phyloP scores from a whole-genome alignment of 2,113 vertebrate species.

The Gallinago undulata region DNA sequence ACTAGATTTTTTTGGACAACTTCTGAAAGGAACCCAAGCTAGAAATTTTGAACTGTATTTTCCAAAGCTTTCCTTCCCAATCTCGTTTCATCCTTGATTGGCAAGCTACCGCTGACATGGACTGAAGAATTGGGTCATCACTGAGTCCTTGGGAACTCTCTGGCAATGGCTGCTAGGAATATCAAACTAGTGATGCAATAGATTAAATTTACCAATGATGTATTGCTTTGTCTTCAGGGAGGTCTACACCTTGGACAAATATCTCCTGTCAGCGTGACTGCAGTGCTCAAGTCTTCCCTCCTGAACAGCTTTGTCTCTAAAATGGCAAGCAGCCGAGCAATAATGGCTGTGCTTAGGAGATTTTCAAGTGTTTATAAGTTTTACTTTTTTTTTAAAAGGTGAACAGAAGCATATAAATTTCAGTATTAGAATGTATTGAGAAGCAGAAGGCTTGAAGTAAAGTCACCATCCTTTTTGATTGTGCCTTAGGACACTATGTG shows the following conservation, averaged over 20 bases:
- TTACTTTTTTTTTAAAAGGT: not conserved
- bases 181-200: not conserved
- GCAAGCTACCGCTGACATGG: not conserved
- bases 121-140: fast-evolving
- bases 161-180: not conserved
- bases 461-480: not conserved
- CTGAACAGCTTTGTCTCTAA: not conserved
- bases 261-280: not conserved
- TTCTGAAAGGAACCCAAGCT: not conserved
- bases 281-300: not conserved
- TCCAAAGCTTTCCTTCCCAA: not conserved
- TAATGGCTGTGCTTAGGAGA: not conserved
- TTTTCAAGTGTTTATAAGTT: not conserved
- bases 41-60: not conserved
- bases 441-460: not conserved
- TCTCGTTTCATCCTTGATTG: not conserved
- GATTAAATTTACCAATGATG: not conserved
- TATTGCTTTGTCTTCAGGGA: not conserved
- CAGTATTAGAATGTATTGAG: not conserved
- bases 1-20: not conserved
- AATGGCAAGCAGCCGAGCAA: not conserved
- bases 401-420: not conserved
- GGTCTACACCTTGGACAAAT: not conserved
- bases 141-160: not conserved
- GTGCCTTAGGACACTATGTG: not conserved